These are phyloP conservation scores for Empis livida DNA, from an alignment of 2,888 invertebrate species.

Conservation along the genomic window DNA sequence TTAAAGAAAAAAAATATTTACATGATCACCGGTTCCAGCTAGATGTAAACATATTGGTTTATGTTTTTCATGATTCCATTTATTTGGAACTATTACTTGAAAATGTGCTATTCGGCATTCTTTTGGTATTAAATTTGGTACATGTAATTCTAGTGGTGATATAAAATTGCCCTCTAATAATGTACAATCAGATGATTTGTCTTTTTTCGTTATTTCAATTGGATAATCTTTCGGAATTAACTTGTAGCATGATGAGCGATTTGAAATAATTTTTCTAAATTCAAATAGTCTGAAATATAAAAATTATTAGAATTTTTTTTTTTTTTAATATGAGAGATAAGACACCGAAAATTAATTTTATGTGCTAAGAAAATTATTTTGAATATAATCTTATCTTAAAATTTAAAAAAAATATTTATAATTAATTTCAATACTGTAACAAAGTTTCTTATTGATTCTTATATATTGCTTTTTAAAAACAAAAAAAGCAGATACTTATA, in stretches of 20 bases:
- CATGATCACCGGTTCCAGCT: constrained; percentile 97
- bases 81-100: constrained; percentile 65
- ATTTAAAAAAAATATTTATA: too few relatives aligned
- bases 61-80: constrained; percentile 56
- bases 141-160: constrained; percentile 66
- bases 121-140: constrained; percentile 78
- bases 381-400: too few relatives aligned
- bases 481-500: too few relatives aligned
- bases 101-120: constrained; percentile 75
- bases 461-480: too few relatives aligned
- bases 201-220: constrained; percentile 73
- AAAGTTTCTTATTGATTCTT: too few relatives aligned
- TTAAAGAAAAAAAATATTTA: constrained; percentile 37
- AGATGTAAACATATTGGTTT: constrained; percentile 87
- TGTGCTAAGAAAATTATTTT: too few relatives aligned
- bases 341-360: too few relatives aligned
- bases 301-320: too few relatives aligned
- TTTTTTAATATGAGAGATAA: too few relatives aligned
- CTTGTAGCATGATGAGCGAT: constrained; percentile 67
- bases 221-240: constrained; percentile 74
- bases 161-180: constrained; percentile 77
- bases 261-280: constrained; percentile 76
- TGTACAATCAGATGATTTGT: constrained; percentile 56
- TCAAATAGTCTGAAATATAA: constrained; percentile 69
- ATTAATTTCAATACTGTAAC: too few relatives aligned